Evolutionary conservation across 2,888 invertebrate species (phyloP).

Genomic region (Lucinisca nassula): DNA sequence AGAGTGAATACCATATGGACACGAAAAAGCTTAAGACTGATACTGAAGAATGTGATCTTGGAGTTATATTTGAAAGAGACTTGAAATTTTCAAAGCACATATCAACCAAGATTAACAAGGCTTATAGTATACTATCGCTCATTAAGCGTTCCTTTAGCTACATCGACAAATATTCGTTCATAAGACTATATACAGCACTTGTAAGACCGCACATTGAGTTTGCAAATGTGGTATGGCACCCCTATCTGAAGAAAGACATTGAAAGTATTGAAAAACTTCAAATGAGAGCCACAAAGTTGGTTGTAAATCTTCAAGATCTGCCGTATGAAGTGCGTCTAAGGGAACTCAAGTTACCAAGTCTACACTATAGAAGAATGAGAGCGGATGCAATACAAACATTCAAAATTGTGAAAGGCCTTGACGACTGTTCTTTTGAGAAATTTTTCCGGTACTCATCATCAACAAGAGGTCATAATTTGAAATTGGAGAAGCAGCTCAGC

Average conservation of each 20-base stretch:
- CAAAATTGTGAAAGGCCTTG: no score
- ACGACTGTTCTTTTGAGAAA: neutral
- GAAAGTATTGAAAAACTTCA: neutral
- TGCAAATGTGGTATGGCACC: conserved; percentile 8
- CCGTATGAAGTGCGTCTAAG: neutral
- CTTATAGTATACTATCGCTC: conserved; percentile 31
- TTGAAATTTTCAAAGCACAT: conserved; percentile 33
- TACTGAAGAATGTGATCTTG: neutral
- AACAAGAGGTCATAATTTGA: neutral
- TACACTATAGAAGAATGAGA: neutral
- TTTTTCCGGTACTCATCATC: neutral
- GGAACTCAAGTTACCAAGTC: conserved; percentile 13
- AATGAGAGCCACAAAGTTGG: conserved; percentile 5
- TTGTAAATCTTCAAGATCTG: neutral
- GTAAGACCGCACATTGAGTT: neutral
- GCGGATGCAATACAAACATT: conserved; percentile 14
- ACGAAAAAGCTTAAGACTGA: neutral
- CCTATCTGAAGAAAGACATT: neutral
- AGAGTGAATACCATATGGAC: conserved; percentile 23
- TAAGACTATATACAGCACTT: conserved; percentile 4
- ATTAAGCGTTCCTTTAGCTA: conserved; percentile 31
- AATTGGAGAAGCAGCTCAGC: neutral
- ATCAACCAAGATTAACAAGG: conserved; percentile 37
- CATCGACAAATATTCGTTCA: conserved; percentile 16
- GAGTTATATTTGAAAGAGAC: conserved; percentile 17